Conservation (phyloP, 2,797 vertebrate species). For the Sciaenops ocellatus region DNA sequence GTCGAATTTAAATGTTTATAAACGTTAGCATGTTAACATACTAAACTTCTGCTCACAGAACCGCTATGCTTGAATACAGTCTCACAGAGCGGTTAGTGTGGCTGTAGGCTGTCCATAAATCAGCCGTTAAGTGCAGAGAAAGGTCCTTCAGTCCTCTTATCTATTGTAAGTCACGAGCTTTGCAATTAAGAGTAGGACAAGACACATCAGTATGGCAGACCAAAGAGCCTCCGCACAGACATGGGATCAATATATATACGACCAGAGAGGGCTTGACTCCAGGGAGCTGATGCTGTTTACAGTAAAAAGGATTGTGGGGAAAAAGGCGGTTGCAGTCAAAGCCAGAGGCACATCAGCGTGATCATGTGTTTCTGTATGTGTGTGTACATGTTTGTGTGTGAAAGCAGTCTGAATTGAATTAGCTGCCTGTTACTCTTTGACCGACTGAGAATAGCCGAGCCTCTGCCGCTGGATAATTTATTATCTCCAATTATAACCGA, state of each 20-base stretch:
- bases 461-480: constrained; percentile 63
- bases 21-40: neutral
- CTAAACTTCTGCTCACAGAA: neutral
- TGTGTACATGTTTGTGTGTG: constrained; percentile 3
- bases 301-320: constrained; percentile 52
- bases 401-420: constrained; percentile 62
- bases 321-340: constrained; percentile 9
- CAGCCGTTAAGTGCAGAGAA: constrained; percentile 24
- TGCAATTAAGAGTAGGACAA: constrained; percentile 32
- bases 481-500: constrained; percentile 51
- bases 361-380: neutral
- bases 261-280: constrained; percentile 40
- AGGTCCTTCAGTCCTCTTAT: constrained; percentile 23
- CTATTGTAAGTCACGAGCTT: constrained; percentile 50
- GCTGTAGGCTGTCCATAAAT: constrained; percentile 9
- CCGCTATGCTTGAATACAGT: neutral
- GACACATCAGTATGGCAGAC: constrained; percentile 52
- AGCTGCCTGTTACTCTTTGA: constrained; percentile 50
- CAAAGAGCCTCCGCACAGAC: constrained; percentile 41
- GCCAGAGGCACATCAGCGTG: neutral
- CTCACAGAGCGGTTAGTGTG: neutral
- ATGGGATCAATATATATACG: constrained; percentile 75
- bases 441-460: constrained; percentile 66
- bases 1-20: neutral
- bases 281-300: constrained; percentile 67